Base-by-base conservation (phyloP, 1,140 invertebrate genomes). In the Aphis gossypii region DNA sequence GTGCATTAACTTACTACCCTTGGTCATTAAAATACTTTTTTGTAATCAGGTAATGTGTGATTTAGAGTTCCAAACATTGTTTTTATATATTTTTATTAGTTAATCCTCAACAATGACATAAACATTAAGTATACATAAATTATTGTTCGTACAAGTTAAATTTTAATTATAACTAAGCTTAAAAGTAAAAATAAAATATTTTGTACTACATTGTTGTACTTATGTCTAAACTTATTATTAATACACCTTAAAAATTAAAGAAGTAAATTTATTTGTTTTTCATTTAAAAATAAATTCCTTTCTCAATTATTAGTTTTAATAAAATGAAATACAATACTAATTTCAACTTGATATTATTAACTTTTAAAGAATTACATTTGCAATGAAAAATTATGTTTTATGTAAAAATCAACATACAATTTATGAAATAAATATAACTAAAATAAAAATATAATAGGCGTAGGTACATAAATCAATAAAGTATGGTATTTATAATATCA, bases 91-190 rank as follows among this genome's bases (percentile, higher is more conserved):
- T 60, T 68, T 60, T 68, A 90, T 60, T 90, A 60, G 25, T 90
- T 56, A 68, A 68, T 90, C 7, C 25, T 68, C 60, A 14, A 90
- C 23, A 90, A 41, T 90, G 38, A 68, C 7, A 56, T 8, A n/a
- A 68, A 60, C 44, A 90, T 90, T 90, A 90, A 90, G 89, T 90
- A 90, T 38, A 90, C 38, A 90, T 35, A 90, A 90, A 68, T 48
- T 23, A 90, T 41, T 60, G 25, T 90, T 30, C 6, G 38, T 90
- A 90, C 51, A 90, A 90, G 30, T 68, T 68, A 68, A 68, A 68
- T 68, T 60, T 56, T 38, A 54, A 90, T 56, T 90, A 90, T 5
- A 60, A 25, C 88, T 90, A 60, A 1, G 30, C 89, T 68, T 68
- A 90, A 90, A 68, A 68, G 60, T 68, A 68, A 60, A 60, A 90